Conservation (phyloP, 2,888 invertebrate genomes). For the Galeruca laticollis region DNA sequence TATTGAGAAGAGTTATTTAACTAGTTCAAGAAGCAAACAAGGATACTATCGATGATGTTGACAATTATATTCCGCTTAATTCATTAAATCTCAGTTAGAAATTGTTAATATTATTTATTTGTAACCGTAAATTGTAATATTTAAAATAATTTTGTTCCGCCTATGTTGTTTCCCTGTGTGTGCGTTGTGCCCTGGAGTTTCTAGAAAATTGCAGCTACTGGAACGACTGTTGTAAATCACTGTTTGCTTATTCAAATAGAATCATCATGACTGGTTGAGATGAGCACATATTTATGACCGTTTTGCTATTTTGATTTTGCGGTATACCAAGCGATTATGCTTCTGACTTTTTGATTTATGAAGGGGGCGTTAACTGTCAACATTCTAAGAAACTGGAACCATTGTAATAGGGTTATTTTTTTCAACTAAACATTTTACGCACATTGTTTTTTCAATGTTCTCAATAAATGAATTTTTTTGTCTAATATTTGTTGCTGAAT, state of each 20-base stretch:
- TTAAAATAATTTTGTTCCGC: constrained; percentile 1
- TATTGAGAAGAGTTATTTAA: too few relatives aligned
- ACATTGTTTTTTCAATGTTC: too few relatives aligned
- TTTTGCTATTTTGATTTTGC: constrained; percentile 49
- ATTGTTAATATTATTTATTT: too few relatives aligned
- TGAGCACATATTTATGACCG: constrained; percentile 46
- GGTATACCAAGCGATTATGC: constrained; percentile 46
- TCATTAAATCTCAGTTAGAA: not conserved
- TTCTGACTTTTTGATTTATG: constrained; percentile 41
- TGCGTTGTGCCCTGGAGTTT: constrained; percentile 34
- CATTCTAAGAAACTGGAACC: constrained; percentile 23
- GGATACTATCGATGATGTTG: too few relatives aligned
- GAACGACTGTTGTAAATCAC: constrained; percentile 47
- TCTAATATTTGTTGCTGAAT: too few relatives aligned
- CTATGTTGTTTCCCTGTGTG: constrained; percentile 9
- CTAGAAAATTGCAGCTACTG: constrained; percentile 48
- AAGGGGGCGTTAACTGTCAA: constrained; percentile 30
- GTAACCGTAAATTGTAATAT: not conserved
- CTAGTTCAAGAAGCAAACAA: too few relatives aligned
- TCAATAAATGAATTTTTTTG: too few relatives aligned
- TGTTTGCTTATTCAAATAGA: constrained; percentile 41
- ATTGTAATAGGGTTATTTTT: not conserved
- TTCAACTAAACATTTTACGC: not conserved
- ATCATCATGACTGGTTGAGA: constrained; percentile 45
- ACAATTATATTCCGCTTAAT: not conserved